Evolutionary conservation across 1,140 invertebrate species (phyloP).

Genomic region (Belonocnema kinseyi): DNA sequence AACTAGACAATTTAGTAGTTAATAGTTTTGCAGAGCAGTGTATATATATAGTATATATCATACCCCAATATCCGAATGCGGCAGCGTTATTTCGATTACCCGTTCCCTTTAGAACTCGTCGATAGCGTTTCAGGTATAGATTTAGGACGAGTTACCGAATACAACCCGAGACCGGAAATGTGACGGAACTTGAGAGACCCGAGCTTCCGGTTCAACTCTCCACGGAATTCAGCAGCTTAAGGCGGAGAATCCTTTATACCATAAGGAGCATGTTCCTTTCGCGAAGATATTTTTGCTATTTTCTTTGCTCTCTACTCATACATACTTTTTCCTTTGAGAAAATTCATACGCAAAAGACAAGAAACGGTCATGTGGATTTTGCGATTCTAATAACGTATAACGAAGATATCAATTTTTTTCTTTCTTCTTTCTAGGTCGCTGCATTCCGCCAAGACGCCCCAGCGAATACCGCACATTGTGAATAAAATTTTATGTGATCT

Average conservation of each 20-base stretch:
- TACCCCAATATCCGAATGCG: not conserved
- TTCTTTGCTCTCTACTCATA: not conserved
- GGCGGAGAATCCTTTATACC: not conserved
- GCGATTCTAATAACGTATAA: constrained; percentile 3
- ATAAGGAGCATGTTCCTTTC: not conserved
- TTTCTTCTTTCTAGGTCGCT: constrained; percentile 50
- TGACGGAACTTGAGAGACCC: not conserved
- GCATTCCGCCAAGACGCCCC: constrained; percentile 58
- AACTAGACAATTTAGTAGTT: too few relatives aligned
- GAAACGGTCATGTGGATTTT: not conserved
- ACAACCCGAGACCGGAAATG: not conserved
- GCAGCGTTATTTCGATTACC: not conserved
- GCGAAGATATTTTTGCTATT: not conserved
- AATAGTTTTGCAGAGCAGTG: too few relatives aligned
- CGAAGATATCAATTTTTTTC: constrained; percentile 10
- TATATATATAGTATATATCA: too few relatives aligned
- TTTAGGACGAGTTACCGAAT: constrained; percentile 6
- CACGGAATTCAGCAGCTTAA: not conserved
- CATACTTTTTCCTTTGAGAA: not conserved
- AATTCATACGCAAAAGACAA: not conserved
- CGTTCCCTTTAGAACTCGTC: not conserved
- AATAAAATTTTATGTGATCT: constrained; percentile 43
- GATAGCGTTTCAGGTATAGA: constrained; percentile 1
- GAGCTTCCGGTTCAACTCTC: not conserved
- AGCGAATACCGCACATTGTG: constrained; percentile 56